These are phyloP conservation scores for Dasysyrphus albostriatus DNA, from an alignment of 2,888 invertebrate species.

Conservation along the genomic window DNA sequence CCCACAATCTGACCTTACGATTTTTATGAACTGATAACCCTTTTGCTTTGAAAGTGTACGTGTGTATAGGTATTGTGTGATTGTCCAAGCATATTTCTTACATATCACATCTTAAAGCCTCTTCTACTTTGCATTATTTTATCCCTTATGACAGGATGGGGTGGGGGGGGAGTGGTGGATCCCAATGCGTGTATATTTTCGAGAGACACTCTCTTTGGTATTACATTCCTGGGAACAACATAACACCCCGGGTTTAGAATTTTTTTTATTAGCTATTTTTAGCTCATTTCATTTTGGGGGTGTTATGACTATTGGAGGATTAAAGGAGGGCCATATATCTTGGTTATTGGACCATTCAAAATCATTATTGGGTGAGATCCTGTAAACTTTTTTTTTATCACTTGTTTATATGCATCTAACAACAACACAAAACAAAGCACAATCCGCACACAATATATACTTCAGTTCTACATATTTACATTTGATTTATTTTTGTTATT, in stretches of 20 bases:
- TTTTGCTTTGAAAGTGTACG: conserved; percentile 14
- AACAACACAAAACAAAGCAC: background rate
- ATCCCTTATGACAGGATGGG: background rate
- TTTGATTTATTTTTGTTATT: conserved; percentile 18
- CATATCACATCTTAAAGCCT: background rate
- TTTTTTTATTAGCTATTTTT: conserved; percentile 9
- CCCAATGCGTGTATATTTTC: background rate
- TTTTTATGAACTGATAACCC: conserved; percentile 70
- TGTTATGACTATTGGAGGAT: background rate
- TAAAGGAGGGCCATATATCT: conserved; percentile 19
- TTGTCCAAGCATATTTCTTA: conserved; percentile 49
- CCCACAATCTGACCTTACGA: conserved; percentile 67
- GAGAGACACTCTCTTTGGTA: background rate
- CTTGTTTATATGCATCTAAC: conserved; percentile 70
- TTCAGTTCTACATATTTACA: conserved; percentile 47
- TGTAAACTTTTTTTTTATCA: conserved; percentile 64
- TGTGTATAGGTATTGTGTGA: background rate
- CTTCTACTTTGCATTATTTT: conserved; percentile 40
- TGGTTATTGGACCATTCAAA: conserved; percentile 37
- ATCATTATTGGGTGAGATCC: conserved; percentile 46
- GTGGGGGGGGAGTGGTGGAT: background rate
- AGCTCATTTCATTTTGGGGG: background rate
- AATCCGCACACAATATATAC: conserved; percentile 18
- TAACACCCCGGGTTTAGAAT: conserved; percentile 14
- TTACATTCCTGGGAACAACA: conserved; percentile 1